phyloP scores from a whole-genome alignment of 1,140 invertebrate species.

The Bacillus rossius region DNA sequence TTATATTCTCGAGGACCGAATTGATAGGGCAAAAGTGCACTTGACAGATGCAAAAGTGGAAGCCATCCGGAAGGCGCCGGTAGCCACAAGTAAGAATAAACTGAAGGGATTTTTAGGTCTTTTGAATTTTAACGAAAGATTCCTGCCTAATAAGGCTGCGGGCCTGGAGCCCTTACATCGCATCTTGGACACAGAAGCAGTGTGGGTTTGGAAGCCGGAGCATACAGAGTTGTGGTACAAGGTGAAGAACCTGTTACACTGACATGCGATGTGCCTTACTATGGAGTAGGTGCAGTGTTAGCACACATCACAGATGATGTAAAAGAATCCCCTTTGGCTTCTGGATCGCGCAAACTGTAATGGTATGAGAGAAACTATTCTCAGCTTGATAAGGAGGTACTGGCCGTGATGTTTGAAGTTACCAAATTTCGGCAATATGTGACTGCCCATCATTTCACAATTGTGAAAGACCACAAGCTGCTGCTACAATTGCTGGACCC shows the following conservation, averaged over 20 bases:
- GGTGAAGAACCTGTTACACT: conserved; percentile 23
- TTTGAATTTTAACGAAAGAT: neutral
- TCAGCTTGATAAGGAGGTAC: conserved; percentile 42
- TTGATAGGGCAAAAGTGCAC: conserved; percentile 30
- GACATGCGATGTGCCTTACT: conserved; percentile 30
- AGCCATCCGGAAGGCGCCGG: conserved; percentile 38
- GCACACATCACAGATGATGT: conserved; percentile 30
- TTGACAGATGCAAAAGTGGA: conserved; percentile 30
- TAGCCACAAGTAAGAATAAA: too few species aligned
- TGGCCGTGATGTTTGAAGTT: conserved; percentile 39
- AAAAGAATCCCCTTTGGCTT: conserved; percentile 32
- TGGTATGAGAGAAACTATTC: conserved; percentile 40
- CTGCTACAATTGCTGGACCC: conserved; percentile 17
- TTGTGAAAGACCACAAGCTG: conserved; percentile 39
- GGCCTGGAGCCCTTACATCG: conserved; percentile 22
- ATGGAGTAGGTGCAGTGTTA: conserved; percentile 35
- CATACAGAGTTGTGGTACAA: conserved; percentile 30
- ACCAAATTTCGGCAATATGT: too few species aligned
- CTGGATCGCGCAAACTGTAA: conserved; percentile 21
- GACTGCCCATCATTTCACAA: conserved; percentile 27
- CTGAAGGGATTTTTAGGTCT: conserved; percentile 36
- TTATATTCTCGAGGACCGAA: conserved; percentile 35
- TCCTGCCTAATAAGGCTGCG: conserved; percentile 23
- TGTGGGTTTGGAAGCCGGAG: too few species aligned
- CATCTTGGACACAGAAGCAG: conserved; percentile 21